phyloP scores from a whole-genome alignment of 2,888 invertebrate genomes.

The Galerucella pusilla region DNA sequence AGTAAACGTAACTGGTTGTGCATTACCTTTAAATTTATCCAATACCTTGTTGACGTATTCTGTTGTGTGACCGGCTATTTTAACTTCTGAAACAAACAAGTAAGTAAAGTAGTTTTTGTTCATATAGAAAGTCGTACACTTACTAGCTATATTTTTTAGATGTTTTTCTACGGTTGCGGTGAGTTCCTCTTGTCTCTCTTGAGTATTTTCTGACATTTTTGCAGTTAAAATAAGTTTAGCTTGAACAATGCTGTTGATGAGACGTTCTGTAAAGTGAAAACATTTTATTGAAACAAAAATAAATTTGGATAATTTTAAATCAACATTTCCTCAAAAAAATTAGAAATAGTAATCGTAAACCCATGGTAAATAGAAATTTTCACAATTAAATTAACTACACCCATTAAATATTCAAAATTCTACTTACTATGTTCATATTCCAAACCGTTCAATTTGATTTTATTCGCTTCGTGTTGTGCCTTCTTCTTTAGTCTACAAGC shows the following conservation, averaged over 20 bases:
- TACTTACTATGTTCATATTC: conserved; percentile 94
- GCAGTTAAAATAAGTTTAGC: conserved; percentile 79
- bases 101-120: too few relatives aligned
- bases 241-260: conserved; percentile 81
- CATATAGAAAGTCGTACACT: conserved; percentile 58
- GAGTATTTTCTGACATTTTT: conserved; percentile 72
- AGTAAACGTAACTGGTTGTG: conserved; percentile 41
- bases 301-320: too few relatives aligned
- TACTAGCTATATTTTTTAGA: conserved; percentile 78
- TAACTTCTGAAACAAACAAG: conserved; percentile 73
- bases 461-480: conserved; percentile 98
- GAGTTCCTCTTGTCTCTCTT: conserved; percentile 72
- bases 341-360: neutral
- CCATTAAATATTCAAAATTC: neutral
- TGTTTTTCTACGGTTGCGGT: conserved; percentile 78
- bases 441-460: conserved; percentile 92
- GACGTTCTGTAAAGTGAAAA: conserved; percentile 73
- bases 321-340: neutral
- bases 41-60: conserved; percentile 94
- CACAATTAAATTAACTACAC: too few relatives aligned
- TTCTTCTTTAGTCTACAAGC: conserved; percentile 98
- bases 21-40: conserved; percentile 83
- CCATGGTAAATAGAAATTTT: too few relatives aligned
- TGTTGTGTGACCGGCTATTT: conserved; percentile 91
- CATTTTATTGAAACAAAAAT: neutral